phyloP scores from a whole-genome alignment of 2,888 invertebrate genomes.

The Trachelus stipa region DNA sequence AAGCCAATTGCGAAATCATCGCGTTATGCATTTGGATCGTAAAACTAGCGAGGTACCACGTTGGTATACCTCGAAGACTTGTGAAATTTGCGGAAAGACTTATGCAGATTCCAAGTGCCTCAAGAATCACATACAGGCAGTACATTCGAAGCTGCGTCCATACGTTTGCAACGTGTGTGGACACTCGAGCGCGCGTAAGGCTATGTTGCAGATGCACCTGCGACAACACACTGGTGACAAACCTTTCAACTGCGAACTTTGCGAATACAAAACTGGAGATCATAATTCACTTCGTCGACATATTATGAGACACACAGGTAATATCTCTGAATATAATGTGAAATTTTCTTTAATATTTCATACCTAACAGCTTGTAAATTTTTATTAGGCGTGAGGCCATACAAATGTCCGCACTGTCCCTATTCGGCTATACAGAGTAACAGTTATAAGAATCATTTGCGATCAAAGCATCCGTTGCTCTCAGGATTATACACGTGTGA shows the following conservation, averaged over 20 bases:
- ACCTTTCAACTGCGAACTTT: constrained; percentile 78
- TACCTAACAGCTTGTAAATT: background rate
- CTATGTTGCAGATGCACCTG: constrained; percentile 78
- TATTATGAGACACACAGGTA: constrained; percentile 73
- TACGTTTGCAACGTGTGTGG: constrained; percentile 82
- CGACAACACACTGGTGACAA: constrained; percentile 84
- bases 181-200: constrained; percentile 78
- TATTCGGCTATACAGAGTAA: constrained; percentile 79
- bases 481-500: constrained; percentile 69
- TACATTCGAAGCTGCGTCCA: constrained; percentile 80
- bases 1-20: constrained; percentile 74
- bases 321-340: constrained; percentile 30
- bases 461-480: constrained; percentile 68
- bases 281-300: constrained; percentile 79
- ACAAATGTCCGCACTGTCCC: constrained; percentile 76
- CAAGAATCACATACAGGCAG: constrained; percentile 77
- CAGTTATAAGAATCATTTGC: constrained; percentile 74
- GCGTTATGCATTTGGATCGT: constrained; percentile 68
- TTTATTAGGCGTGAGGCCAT: constrained; percentile 68
- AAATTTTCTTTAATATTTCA: background rate
- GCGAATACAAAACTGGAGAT: constrained; percentile 79
- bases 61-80: constrained; percentile 74
- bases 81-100: constrained; percentile 75
- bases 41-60: constrained; percentile 56
- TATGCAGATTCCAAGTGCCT: constrained; percentile 78